Conservation (phyloP, 64 coral and sea anemone species). For the Dendronephthya gigantea region DNA sequence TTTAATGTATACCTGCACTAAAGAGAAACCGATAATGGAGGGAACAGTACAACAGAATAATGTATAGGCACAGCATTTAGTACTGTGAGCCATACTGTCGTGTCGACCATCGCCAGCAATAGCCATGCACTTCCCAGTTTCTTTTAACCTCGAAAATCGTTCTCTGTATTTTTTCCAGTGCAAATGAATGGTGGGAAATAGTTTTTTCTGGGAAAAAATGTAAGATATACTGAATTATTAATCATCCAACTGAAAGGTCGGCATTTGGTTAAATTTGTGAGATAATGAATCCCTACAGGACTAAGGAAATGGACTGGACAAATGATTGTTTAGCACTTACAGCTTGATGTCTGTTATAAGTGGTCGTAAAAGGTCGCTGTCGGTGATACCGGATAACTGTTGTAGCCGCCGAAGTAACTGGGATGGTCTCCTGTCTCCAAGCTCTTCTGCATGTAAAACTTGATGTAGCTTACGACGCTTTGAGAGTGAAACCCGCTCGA, state of each 20-base stretch:
- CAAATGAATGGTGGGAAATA: too few relatives aligned
- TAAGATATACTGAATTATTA: background rate
- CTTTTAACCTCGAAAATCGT: background rate
- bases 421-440: too few relatives aligned
- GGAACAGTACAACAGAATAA: background rate
- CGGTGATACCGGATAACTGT: too few relatives aligned
- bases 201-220: too few relatives aligned
- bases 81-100: conserved; percentile 9
- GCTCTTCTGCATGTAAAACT: too few relatives aligned
- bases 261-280: background rate
- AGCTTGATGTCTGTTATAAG: conserved; percentile 45
- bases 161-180: too few relatives aligned
- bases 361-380: too few relatives aligned
- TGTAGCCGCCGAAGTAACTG: too few relatives aligned
- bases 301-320: background rate
- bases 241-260: background rate
- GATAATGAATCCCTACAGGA: background rate
- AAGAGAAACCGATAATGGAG: background rate
- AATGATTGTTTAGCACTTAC: conserved; percentile 20
- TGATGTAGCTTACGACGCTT: too few relatives aligned
- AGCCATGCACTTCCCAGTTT: background rate
- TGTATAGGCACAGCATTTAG: background rate
- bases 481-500: too few relatives aligned
- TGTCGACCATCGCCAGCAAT: conserved; percentile 3
- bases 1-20: conserved; percentile 12